These are phyloP conservation scores for Lepidurus apus DNA, from an alignment of 1,140 invertebrate genomes.

Conservation along the genomic window DNA sequence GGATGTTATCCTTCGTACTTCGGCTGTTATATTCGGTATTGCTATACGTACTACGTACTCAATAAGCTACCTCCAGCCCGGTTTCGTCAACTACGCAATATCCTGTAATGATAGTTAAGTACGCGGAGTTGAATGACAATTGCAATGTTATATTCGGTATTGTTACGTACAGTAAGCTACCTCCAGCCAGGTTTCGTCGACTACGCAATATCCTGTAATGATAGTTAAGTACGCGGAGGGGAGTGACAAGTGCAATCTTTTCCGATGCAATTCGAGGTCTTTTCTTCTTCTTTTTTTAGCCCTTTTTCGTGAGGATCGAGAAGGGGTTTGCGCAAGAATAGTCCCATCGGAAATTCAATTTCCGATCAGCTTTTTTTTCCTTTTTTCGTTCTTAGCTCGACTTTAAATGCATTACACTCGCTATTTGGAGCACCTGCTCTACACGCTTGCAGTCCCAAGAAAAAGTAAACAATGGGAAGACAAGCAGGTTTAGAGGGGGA, in stretches of 20 bases:
- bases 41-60: neutral
- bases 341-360: constrained; percentile 8
- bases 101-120: too few relatives aligned
- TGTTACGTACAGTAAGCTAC: neutral
- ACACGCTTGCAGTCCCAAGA: neutral
- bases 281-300: neutral
- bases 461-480: neutral
- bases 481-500: neutral
- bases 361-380: neutral
- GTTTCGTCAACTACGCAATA: neutral
- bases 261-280: neutral
- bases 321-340: neutral
- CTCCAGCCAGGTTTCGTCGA: neutral
- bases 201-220: neutral
- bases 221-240: neutral
- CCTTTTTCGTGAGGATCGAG: neutral
- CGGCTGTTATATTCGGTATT: neutral
- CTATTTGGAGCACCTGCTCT: neutral
- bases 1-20: neutral
- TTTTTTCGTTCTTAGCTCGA: neutral
- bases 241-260: constrained; percentile 15
- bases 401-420: neutral
- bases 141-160: too few relatives aligned
- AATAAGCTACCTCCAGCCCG: neutral
- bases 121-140: too few relatives aligned